phyloP scores from a whole-genome alignment of 2,888 invertebrate species.

The Temnothorax rugatulus region DNA sequence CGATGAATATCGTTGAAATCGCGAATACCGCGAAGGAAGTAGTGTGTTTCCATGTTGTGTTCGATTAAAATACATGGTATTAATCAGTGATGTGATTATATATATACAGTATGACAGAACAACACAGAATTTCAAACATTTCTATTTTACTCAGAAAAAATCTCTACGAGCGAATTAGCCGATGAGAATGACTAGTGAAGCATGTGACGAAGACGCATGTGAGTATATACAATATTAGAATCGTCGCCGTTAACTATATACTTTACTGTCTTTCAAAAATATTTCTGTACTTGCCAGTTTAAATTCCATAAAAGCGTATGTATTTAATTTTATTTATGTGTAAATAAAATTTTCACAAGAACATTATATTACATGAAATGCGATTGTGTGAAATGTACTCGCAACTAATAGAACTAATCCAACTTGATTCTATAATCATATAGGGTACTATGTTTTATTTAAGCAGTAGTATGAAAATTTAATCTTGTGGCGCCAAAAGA shows the following conservation, averaged over 20 bases:
- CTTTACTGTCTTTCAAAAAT: constrained; percentile 7
- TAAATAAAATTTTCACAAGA: neutral
- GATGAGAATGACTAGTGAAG: constrained; percentile 51
- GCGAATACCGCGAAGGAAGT: neutral
- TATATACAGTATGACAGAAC: constrained; percentile 44
- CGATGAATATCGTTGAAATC: neutral
- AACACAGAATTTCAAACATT: constrained; percentile 49
- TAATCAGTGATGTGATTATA: constrained; percentile 39
- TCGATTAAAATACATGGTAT: constrained; percentile 30
- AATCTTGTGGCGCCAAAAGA: neutral
- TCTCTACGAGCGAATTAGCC: constrained; percentile 45
- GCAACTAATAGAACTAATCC: neutral
- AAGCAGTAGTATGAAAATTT: neutral
- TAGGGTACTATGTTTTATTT: neutral
- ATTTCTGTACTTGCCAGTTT: constrained; percentile 42
- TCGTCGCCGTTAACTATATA: constrained; percentile 33
- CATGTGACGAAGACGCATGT: constrained; percentile 53
- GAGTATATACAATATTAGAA: constrained; percentile 52
- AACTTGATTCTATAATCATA: neutral
- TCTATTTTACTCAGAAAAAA: constrained; percentile 38
- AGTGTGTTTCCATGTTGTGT: constrained; percentile 30
- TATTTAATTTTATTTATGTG: neutral
- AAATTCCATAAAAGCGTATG: neutral
- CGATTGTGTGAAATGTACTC: neutral
- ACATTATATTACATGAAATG: neutral